Evolutionary conservation across 2,113 vertebrate genomes (phyloP).

Genomic region (Saccopteryx bilineata): DNA sequence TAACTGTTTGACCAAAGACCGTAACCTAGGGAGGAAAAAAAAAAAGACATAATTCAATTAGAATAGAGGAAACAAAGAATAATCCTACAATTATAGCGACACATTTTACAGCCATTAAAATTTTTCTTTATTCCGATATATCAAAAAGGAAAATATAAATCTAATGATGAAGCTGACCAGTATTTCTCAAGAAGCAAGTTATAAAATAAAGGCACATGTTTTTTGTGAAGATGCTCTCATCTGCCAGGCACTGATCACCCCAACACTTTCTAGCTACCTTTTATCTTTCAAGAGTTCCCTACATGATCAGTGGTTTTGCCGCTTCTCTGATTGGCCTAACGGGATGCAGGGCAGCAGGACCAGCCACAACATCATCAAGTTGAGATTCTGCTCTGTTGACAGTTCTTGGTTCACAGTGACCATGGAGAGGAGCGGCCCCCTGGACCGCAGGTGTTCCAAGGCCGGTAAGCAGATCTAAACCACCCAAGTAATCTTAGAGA

Average conservation of each 20-base stretch:
- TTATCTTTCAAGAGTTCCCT: neutral
- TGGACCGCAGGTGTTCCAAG: neutral
- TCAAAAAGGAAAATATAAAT: neutral
- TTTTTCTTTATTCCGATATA: neutral
- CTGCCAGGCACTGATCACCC: neutral
- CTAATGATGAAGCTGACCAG: neutral
- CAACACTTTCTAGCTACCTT: neutral
- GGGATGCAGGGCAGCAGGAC: neutral
- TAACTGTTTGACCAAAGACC: conserved; percentile 97
- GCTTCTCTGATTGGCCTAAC: neutral
- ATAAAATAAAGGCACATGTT: neutral
- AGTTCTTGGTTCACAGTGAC: neutral
- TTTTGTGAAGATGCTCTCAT: conserved; percentile 5
- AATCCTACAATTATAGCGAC: neutral
- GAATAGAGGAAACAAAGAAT: conserved; percentile 35
- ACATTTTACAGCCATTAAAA: neutral
- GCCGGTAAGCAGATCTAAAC: neutral
- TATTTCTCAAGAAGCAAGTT: conserved; percentile 7
- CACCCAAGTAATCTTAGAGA: neutral
- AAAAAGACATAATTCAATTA: conserved; percentile 62
- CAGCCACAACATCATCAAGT: neutral
- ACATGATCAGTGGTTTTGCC: conserved; percentile 10
- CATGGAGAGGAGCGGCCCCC: neutral
- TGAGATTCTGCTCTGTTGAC: neutral
- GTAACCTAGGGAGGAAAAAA: conserved; percentile 89